Base-by-base conservation (phyloP, 1,140 invertebrate genomes). In the Helicoverpa armigera region DNA sequence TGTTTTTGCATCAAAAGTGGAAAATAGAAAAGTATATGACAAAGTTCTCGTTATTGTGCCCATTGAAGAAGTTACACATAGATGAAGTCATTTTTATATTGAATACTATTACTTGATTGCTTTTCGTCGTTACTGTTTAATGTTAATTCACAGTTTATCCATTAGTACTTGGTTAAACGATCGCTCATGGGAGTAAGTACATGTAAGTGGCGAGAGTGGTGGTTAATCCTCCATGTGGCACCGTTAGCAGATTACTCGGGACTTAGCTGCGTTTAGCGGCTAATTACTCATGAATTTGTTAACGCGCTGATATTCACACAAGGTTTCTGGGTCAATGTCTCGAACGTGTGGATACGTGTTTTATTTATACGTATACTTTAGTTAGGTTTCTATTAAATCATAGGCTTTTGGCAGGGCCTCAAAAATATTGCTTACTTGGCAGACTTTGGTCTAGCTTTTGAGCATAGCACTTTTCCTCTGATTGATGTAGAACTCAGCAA, bases 201-300 rank as follows among this genome's bases (percentile, higher is more conserved):
- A 12, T 67, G 1, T 43, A 43, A 43, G 7, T 67, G 48, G 7
- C 16, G 35, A 35, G 35, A 35, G 35, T 35, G 35, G 35, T 60
- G 18, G 23, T 29, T 60, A 13, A 31, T 13, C 16, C 23, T 60
- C 23, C 23, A 29, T 29, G 63, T 50, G 35, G 35, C 63, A 67
- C n/a, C 10, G 43, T 50, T 48, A 48, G 63, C 43, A 50, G 43
- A 50, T 67, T 50, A 50, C 10, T 29, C n/a, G 3, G n/a, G 43
- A 67, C 35, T 67, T 48, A 50, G 35, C 63, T 67, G 35, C 63
- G 63, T 67, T 48, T 43, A 31, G 61, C 2, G 29, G 29, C 63
- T 67, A 67, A 67, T 67, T 67, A 67, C 10, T 50, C 16, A 67
- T 50, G 63, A 67, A 67, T 67, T 50, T 50, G 35, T 48, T 11